Evolutionary conservation across 1,140 invertebrate species (phyloP).

Genomic region (Drosophila equinoxialis): DNA sequence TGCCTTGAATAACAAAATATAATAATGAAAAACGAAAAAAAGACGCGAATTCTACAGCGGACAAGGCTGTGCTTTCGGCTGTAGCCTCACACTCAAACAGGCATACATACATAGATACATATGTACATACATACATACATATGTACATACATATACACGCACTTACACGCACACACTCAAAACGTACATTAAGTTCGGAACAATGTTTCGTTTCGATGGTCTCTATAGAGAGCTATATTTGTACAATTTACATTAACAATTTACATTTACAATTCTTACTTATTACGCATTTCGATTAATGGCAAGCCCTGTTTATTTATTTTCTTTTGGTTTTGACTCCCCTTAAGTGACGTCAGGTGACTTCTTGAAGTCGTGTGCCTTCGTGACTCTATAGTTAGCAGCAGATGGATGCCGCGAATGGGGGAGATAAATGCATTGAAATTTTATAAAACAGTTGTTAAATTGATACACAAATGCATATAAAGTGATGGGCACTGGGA

Average conservation of each 20-base stretch:
- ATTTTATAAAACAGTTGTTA: constrained; percentile 33
- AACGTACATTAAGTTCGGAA: not conserved
- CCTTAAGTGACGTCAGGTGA: constrained; percentile 18
- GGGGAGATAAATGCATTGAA: constrained; percentile 17
- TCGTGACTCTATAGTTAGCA: constrained; percentile 13
- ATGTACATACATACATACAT: too few relatives aligned
- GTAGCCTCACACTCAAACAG: not conserved
- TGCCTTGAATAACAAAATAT: constrained; percentile 54
- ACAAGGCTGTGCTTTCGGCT: constrained; percentile 37
- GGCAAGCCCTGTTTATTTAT: constrained; percentile 6
- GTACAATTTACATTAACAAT: constrained; percentile 1
- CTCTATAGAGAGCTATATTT: constrained; percentile 3
- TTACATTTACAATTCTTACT: constrained; percentile 38
- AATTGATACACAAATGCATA: constrained; percentile 30
- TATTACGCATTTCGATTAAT: constrained; percentile 43
- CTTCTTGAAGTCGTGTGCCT: constrained; percentile 36
- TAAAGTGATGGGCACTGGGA: not conserved
- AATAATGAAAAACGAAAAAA: constrained; percentile 3
- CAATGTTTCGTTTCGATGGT: not conserved
- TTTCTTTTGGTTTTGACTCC: too few relatives aligned
- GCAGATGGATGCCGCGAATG: constrained; percentile 19
- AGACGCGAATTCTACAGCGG: constrained; percentile 23
- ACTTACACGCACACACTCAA: too few relatives aligned
- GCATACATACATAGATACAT: too few relatives aligned
- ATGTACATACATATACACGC: too few relatives aligned